Evolutionary conservation across 2,888 invertebrate genomes (phyloP).

Genomic region (Lapara coniferarum): DNA sequence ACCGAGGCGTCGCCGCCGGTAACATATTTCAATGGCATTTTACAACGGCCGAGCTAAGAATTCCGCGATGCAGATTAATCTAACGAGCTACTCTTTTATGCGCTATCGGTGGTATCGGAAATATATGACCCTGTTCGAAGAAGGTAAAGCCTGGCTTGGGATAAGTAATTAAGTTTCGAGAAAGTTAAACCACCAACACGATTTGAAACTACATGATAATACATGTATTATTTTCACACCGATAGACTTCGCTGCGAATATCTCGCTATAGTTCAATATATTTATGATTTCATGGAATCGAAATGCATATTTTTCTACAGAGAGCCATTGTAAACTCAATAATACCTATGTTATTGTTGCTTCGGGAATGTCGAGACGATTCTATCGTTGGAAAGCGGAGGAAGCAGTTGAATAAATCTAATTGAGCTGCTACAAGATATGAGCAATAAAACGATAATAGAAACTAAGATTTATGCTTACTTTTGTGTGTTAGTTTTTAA

Average conservation of each 20-base stretch:
- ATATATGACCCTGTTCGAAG: slow-evolving; percentile 43
- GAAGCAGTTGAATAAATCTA: slow-evolving; percentile 30
- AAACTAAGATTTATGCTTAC: background rate
- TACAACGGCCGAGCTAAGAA: slow-evolving; percentile 46
- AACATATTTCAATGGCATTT: slow-evolving; percentile 54
- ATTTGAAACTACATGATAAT: slow-evolving; percentile 26
- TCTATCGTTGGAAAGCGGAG: slow-evolving; percentile 31
- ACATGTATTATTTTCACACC: background rate
- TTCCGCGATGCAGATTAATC: slow-evolving; percentile 43
- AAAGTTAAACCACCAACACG: slow-evolving; percentile 28
- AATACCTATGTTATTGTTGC: slow-evolving; percentile 33
- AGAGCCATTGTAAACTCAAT: slow-evolving; percentile 35
- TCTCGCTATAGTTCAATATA: slow-evolving; percentile 26
- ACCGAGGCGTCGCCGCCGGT: slow-evolving; percentile 45
- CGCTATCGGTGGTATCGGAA: slow-evolving; percentile 31
- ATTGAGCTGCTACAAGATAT: slow-evolving; percentile 27
- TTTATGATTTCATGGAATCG: slow-evolving; percentile 2
- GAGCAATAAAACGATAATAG: slow-evolving; percentile 2
- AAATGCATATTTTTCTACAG: slow-evolving; percentile 35
- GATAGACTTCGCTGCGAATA: background rate
- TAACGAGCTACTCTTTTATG: slow-evolving; percentile 49
- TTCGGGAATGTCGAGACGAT: slow-evolving; percentile 34
- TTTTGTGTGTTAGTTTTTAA: slow-evolving; percentile 3
- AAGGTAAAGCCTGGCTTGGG: slow-evolving; percentile 30
- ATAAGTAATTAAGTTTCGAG: slow-evolving; percentile 36